Conservation (phyloP, 2,888 invertebrate species). For the Apantesis nais region DNA sequence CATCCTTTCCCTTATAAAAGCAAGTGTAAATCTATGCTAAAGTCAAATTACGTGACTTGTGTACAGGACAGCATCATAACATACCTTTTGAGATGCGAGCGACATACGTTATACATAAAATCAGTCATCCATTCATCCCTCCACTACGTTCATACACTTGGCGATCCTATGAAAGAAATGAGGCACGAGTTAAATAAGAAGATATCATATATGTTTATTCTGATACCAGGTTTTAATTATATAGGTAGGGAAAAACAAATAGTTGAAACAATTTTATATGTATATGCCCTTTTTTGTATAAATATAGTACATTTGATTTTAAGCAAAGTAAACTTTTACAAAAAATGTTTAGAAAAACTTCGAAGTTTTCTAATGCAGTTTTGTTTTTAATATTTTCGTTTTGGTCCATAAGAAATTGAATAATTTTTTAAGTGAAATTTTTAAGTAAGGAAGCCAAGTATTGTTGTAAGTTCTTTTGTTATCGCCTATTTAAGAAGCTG, state of each 20-base stretch:
- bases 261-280: neutral
- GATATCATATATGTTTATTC: constrained; percentile 8
- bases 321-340: no score
- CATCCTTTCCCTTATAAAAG: constrained; percentile 10
- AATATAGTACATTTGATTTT: no score
- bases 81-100: constrained; percentile 23
- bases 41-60: constrained; percentile 17
- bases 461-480: no score
- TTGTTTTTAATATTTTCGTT: neutral
- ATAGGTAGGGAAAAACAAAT: neutral
- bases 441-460: neutral
- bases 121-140: constrained; percentile 32
- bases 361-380: neutral
- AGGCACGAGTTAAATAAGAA: neutral
- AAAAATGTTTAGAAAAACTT: neutral
- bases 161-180: constrained; percentile 6
- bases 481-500: no score
- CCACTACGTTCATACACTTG: constrained; percentile 9
- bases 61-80: constrained; percentile 20
- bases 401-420: no score
- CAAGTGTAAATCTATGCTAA: constrained; percentile 16
- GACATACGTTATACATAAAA: constrained; percentile 34
- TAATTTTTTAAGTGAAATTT: no score
- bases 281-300: no score
- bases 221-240: neutral